Base-by-base conservation (phyloP, 1,140 invertebrate genomes). In the Helicoverpa zea region DNA sequence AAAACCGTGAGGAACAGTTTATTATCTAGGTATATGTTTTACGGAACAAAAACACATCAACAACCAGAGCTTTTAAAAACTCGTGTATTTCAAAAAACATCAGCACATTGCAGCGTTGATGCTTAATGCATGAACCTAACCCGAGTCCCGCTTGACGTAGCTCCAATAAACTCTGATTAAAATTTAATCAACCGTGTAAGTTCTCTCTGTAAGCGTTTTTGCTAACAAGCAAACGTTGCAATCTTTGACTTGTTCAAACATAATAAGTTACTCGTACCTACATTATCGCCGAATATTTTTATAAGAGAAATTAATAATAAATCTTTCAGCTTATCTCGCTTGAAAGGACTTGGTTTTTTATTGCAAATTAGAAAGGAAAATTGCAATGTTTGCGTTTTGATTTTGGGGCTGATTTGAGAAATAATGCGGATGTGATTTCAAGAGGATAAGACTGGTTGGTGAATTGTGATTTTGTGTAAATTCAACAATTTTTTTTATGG, bases 161-260 rank as follows among this genome's bases (percentile, higher is more conserved):
- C 73, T 79, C 68, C 83, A 81, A 85, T 86, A 85, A 83, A 83
- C 78, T 84, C 78, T 83, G 83, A 86, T 84, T 82, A 86, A 86
- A 86, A 82, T 85, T 82, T 86, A 86, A 86, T 86, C 83, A 86
- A 83, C 75, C 79, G 75, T 81, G 77, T 73, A 61, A 78, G 49
- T 78, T 66, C 10, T 23, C 54, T 2, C 72, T 70, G 54, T 76
- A 18, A 79, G 59, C 47, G 79, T 80, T 84, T 80, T 82, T 81
- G 79, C 74, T 73, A 64, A 81, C 79, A 80, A 82, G 74, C 78
- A 51, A 29, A 18, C 12, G 61, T 49, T 66, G 75, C 63, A 66
- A 76, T 76, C 63, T 78, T 66, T 23, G 49, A 78, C 9, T 35
- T 66, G 63, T 43, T 47, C 75, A 30, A 66, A 78, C 75, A 78